Evolutionary conservation across 1,140 invertebrate species (phyloP).

Genomic region (Bombus confusus): DNA sequence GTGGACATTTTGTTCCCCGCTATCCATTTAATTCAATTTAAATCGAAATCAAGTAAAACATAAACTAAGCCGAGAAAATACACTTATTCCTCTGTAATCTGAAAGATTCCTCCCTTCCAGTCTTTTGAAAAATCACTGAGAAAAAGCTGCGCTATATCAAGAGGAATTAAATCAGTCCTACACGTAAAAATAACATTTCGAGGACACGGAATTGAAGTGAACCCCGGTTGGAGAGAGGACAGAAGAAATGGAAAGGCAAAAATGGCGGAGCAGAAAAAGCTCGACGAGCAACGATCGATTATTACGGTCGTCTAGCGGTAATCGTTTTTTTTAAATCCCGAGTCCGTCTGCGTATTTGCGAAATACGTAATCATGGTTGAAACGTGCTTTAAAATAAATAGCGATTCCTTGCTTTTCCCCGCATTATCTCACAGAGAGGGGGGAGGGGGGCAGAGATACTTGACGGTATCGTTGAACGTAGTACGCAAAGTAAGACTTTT

Average conservation of each 20-base stretch:
- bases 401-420: not conserved
- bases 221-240: not conserved
- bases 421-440: too few species aligned
- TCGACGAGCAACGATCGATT: conserved; percentile 13
- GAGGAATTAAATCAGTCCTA: not conserved
- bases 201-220: not conserved
- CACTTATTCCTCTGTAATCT: too few species aligned
- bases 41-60: not conserved
- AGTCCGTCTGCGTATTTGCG: not conserved
- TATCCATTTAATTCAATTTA: not conserved
- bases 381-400: conserved; percentile 33
- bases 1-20: too few species aligned
- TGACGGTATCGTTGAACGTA: conserved; percentile 31
- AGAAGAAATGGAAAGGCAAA: too few species aligned
- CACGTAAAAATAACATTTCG: not conserved
- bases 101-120: not conserved
- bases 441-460: not conserved
- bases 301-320: not conserved
- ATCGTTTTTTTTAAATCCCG: not conserved
- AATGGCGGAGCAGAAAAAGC: too few species aligned
- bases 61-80: not conserved
- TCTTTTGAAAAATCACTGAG: not conserved
- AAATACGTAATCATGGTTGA: conserved; percentile 33
- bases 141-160: not conserved
- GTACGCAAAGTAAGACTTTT: conserved; percentile 46